Conservation (phyloP, 2,888 invertebrate genomes). For the Bugula neritina region DNA sequence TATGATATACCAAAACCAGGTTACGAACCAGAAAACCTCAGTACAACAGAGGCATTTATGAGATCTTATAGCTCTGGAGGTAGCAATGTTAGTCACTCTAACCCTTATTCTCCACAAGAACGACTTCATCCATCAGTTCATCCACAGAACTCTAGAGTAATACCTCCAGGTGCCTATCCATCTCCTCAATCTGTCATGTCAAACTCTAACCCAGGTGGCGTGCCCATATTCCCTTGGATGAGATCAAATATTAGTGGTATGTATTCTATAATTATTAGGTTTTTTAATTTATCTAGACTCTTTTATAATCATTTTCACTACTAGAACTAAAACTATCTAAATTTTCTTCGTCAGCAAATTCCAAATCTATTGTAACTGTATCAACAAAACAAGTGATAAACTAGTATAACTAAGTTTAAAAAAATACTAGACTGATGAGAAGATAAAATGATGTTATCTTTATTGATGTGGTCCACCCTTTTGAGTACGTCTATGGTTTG, state of each 20-base stretch:
- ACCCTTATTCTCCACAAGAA: constrained; percentile 20
- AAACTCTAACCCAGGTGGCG: constrained; percentile 8
- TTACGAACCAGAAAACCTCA: constrained; percentile 22
- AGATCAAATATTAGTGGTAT: constrained; percentile 24
- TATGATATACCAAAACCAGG: constrained; percentile 24
- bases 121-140: constrained; percentile 10
- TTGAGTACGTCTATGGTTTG: no score
- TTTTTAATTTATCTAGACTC: no score
- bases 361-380: no score
- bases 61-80: constrained; percentile 7
- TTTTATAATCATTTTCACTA: no score
- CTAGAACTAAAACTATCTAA: no score
- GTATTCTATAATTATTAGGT: no score
- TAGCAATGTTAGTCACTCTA: constrained; percentile 10
- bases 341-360: no score
- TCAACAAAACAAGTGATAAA: no score
- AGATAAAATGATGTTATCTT: no score
- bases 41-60: constrained; percentile 25
- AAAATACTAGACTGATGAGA: no score
- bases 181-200: constrained; percentile 20
- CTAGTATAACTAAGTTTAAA: no score
- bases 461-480: no score
- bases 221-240: constrained; percentile 27
- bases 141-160: constrained; percentile 15
- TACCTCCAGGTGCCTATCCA: constrained; percentile 21